Base-by-base conservation (phyloP, 2,797 vertebrate genomes). In the Muscicapa comitata region DNA sequence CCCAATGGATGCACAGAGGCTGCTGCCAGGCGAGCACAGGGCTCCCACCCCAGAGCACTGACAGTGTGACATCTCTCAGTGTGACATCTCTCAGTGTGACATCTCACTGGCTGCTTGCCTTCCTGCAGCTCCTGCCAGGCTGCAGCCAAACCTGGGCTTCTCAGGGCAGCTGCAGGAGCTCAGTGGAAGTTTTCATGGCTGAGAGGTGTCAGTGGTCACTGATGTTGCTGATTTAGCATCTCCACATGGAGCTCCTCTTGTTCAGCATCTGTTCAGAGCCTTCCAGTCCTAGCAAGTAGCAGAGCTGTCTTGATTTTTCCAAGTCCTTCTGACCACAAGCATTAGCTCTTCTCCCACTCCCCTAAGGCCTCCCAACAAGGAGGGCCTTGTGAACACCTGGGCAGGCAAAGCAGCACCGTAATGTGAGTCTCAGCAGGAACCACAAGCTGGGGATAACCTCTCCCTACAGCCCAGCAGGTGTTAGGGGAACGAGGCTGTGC, bases 211-310 rank as follows among this genome's bases (percentile, higher is more conserved):
- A 0, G 1, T 5, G 3, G 51, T 48, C n/a, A 4, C 61, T 11
- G 24, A 11, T 58, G 62, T 12, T 47, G 35, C 74, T 58, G 26
- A 20, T 28, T 15, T 11, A 76, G 25, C 51, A 66, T 37, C 40
- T 9, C 8, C 74, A 37, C 0, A 1, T 0, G 0, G 23, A 26
- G 37, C n/a, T 72, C 55, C 28, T 81, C 67, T 45, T 38, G 37
- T 63, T 85, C 33, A 13, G 48, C 43, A 29, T 8, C 67, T 75
- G 14, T 61, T 65, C 31, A 12, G 21, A 28, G 35, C 50, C 28
- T 72, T 51, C 53, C 78, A 54, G 61, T 40, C 51, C 58, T 8
- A 70, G 53, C 21, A 35, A 82, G 47, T 1, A 0, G 40, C 45
- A 89, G 78, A 87, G 71, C 37, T 66, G 38, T 26, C 9, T 1